phyloP scores from a whole-genome alignment of 2,113 vertebrate genomes.

The Pandion haliaetus region DNA sequence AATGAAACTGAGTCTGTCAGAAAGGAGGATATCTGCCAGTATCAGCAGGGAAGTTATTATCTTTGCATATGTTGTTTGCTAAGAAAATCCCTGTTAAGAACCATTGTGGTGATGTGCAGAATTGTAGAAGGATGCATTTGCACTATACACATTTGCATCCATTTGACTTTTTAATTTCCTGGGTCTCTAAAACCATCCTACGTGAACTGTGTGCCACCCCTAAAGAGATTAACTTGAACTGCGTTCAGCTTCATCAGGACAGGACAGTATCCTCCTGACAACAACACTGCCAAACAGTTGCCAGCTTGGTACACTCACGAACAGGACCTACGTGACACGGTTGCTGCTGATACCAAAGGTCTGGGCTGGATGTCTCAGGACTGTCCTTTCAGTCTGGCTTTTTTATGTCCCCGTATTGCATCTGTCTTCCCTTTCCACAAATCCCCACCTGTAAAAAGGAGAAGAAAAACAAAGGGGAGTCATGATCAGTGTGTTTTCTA shows the following conservation, averaged over 20 bases:
- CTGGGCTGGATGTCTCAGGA: not conserved
- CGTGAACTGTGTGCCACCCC: fast-evolving
- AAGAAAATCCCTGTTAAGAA: not conserved
- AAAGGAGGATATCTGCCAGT: conserved; percentile 18
- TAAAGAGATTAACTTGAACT: not conserved
- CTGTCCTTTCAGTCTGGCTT: not conserved
- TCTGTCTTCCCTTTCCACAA: not conserved
- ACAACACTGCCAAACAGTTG: not conserved
- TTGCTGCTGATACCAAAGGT: not conserved
- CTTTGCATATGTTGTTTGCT: conserved; percentile 30
- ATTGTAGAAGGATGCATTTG: not conserved
- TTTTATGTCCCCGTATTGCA: fast-evolving
- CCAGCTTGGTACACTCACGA: not conserved
- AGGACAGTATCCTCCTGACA: not conserved
- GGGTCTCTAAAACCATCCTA: not conserved
- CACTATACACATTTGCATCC: not conserved
- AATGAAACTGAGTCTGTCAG: not conserved
- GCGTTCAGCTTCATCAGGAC: not conserved
- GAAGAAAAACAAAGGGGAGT: not conserved
- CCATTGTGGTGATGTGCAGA: not conserved
- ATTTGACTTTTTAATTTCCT: not conserved
- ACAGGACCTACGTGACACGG: fast-evolving
- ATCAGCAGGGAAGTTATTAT: conserved; percentile 20
- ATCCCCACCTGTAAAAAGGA: not conserved
- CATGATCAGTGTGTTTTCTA: not conserved